Percentiles rank a stretch among this genome's conserved stretches.
These are phyloP conservation scores for Scalopus aquaticus DNA, from an alignment of 2,113 vertebrate species.

Conservation along the genomic window DNA sequence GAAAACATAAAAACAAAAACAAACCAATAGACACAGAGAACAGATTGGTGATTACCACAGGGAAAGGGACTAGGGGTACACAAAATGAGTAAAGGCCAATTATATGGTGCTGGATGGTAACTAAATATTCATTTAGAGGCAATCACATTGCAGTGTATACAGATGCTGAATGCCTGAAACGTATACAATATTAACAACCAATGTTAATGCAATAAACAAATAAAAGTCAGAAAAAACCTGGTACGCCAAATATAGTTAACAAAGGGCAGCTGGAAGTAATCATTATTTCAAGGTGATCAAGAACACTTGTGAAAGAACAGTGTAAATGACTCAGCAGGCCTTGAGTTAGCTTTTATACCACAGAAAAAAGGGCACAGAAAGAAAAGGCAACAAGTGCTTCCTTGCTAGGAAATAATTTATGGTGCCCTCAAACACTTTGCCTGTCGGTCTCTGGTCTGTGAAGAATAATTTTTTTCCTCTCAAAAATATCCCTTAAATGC, in stretches of 20 bases:
- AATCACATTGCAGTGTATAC: background rate
- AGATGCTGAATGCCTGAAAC: background rate
- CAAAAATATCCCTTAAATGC: slow-evolving; percentile 39
- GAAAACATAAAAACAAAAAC: background rate
- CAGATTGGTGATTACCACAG: background rate
- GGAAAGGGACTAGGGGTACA: background rate
- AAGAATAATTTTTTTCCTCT: background rate
- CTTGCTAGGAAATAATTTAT: slow-evolving; percentile 33
- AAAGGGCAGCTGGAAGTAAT: background rate
- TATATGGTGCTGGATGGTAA: too few relatives aligned
- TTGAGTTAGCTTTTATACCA: slow-evolving; percentile 11
- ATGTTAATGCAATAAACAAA: background rate
- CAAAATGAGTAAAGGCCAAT: background rate
- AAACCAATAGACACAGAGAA: background rate
- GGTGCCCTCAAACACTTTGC: background rate
- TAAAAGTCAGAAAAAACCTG: background rate
- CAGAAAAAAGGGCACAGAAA: background rate
- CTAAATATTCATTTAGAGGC: too few relatives aligned
- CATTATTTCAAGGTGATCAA: background rate
- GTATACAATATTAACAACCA: background rate
- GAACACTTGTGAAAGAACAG: background rate
- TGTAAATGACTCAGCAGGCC: background rate
- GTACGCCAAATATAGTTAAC: background rate
- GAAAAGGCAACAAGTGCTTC: slow-evolving; percentile 16
- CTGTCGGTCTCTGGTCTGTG: slow-evolving; percentile 6